Percentiles rank a stretch among this genome's conserved stretches.
These are phyloP conservation scores for Eulemur albifrons DNA, from an alignment of 2,797 vertebrate genomes.

Conservation along the genomic window DNA sequence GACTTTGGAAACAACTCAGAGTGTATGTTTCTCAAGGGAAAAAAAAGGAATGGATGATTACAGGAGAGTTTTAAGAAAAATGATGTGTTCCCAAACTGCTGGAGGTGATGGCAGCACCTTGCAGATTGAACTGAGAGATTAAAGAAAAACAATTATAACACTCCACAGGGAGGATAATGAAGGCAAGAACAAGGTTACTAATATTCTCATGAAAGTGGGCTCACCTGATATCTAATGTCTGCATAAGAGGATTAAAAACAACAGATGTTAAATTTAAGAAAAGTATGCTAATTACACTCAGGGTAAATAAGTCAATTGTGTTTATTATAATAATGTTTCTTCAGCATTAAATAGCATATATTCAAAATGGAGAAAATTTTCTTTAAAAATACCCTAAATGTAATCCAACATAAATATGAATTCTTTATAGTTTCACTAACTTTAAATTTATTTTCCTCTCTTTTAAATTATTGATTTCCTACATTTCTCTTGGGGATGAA, in stretches of 20 bases:
- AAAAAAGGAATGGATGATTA: neutral
- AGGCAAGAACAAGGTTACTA: conserved; percentile 21
- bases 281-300: neutral
- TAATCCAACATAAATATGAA: neutral
- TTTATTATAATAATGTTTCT: neutral
- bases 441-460: neutral
- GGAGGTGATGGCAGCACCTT: conserved; percentile 6
- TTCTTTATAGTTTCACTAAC: neutral
- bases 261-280: conserved; percentile 31
- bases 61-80: neutral
- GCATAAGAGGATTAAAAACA: conserved; percentile 15
- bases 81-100: neutral
- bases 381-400: neutral
- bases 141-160: conserved; percentile 66
- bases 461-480: conserved; percentile 17
- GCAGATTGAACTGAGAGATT: conserved; percentile 48
- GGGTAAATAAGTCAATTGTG: conserved; percentile 21
- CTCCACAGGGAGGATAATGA: conserved; percentile 62
- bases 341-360: neutral
- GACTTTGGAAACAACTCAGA: neutral
- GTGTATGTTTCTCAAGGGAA: neutral
- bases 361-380: neutral
- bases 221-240: conserved; percentile 39
- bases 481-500: neutral
- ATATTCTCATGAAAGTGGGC: neutral